Conservation (phyloP, 2,797 vertebrate genomes). For the Paedocypris micromegethes region DNA sequence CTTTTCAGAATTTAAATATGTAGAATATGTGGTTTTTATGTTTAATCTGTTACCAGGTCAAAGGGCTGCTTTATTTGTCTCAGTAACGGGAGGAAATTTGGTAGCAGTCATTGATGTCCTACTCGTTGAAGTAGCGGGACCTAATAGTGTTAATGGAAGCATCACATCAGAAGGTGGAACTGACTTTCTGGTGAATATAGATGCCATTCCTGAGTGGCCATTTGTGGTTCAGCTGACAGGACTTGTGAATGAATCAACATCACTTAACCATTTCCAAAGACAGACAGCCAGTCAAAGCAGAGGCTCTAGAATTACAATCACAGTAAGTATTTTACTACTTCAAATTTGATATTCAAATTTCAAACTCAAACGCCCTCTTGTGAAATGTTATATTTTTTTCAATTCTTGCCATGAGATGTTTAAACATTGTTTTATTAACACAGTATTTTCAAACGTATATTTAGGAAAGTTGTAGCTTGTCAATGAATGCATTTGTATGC, state of each 20-base stretch:
- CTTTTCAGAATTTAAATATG: too few relatives aligned
- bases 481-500: too few relatives aligned
- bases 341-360: too few relatives aligned
- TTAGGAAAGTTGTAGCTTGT: too few relatives aligned
- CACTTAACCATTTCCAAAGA: constrained; percentile 12
- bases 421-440: too few relatives aligned
- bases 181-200: constrained; percentile 36
- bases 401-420: too few relatives aligned
- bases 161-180: constrained; percentile 4
- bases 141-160: constrained; percentile 15
- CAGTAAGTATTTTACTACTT: not conserved
- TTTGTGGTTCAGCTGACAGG: constrained; percentile 34
- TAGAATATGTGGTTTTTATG: not conserved
- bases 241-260: not conserved
- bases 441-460: too few relatives aligned
- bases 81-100: constrained; percentile 23
- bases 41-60: constrained; percentile 16
- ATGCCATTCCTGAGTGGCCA: constrained; percentile 5
- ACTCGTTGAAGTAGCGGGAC: constrained; percentile 30
- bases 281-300: constrained; percentile 29
- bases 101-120: constrained; percentile 30
- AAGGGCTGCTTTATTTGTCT: constrained; percentile 27
- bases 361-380: too few relatives aligned
- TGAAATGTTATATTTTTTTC: too few relatives aligned
- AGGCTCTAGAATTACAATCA: constrained; percentile 25